phyloP scores from a whole-genome alignment of 2,113 vertebrate species.

The Siniperca chuatsi region DNA sequence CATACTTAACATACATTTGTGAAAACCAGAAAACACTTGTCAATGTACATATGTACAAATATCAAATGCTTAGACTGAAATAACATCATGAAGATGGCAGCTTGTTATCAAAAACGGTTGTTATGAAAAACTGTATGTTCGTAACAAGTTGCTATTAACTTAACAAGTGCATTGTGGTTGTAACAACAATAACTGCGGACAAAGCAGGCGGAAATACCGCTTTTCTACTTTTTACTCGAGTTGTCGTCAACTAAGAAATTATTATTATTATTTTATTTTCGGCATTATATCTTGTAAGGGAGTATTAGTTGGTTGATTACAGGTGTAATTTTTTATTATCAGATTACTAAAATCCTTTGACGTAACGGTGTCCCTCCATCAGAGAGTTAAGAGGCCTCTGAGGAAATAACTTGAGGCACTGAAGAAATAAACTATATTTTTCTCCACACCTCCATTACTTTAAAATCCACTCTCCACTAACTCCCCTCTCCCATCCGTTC shows the following conservation, averaged over 20 bases:
- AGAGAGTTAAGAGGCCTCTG: constrained; percentile 25
- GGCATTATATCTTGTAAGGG: background rate
- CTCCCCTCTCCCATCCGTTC: constrained; percentile 22
- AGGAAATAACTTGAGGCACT: constrained; percentile 46
- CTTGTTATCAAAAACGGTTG: too few relatives aligned
- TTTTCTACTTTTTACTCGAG: too few relatives aligned
- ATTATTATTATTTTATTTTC: background rate
- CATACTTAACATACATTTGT: too few relatives aligned
- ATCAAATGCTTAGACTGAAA: too few relatives aligned
- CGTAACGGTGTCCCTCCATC: background rate
- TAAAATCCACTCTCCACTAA: constrained; percentile 57
- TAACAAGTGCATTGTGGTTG: too few relatives aligned
- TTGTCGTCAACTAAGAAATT: background rate
- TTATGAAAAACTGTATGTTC: too few relatives aligned
- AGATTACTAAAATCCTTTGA: constrained; percentile 32
- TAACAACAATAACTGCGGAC: too few relatives aligned
- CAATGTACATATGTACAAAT: too few relatives aligned
- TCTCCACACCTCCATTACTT: constrained; percentile 26
- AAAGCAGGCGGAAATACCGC: too few relatives aligned
- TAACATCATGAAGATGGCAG: too few relatives aligned
- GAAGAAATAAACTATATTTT: constrained; percentile 38
- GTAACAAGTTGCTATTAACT: too few relatives aligned
- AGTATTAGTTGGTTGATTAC: constrained; percentile 8
- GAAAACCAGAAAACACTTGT: too few relatives aligned
- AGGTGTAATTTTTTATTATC: constrained; percentile 10